These are phyloP conservation scores for Phyllostomus discolor DNA, from an alignment of 2,113 vertebrate genomes.

Conservation along the genomic window DNA sequence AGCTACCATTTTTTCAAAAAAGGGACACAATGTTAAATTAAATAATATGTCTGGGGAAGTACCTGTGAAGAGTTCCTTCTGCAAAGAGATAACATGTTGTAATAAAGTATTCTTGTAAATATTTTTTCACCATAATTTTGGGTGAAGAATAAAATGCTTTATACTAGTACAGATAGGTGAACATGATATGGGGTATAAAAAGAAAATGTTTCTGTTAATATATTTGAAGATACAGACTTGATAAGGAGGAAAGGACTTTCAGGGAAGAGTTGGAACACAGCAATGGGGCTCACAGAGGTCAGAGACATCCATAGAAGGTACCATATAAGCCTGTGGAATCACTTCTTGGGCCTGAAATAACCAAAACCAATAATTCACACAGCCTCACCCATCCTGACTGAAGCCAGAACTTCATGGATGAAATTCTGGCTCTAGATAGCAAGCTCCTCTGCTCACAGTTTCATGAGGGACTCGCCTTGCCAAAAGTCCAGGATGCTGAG, in stretches of 20 bases:
- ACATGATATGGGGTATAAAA: accelerated
- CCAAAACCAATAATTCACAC: neutral
- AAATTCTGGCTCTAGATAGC: no score
- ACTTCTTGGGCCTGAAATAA: neutral
- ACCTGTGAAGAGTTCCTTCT: neutral
- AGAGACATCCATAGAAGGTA: neutral
- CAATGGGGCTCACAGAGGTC: accelerated
- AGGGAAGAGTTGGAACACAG: neutral
- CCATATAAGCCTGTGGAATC: neutral
- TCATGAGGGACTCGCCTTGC: neutral
- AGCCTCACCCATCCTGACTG: neutral
- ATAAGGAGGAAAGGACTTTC: neutral
- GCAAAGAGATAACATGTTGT: neutral
- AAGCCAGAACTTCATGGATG: neutral
- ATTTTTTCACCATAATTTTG: neutral
- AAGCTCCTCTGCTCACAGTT: neutral
- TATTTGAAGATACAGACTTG: neutral
- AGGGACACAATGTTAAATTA: neutral
- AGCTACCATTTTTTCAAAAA: neutral
- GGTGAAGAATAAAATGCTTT: neutral
- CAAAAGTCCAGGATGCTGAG: no score
- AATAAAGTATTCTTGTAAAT: neutral
- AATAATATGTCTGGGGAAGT: neutral
- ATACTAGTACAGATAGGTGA: neutral
- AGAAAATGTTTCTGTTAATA: neutral